Evolutionary conservation across 1,140 invertebrate species (phyloP).

Genomic region (Brachionus asplanchnoidis): DNA sequence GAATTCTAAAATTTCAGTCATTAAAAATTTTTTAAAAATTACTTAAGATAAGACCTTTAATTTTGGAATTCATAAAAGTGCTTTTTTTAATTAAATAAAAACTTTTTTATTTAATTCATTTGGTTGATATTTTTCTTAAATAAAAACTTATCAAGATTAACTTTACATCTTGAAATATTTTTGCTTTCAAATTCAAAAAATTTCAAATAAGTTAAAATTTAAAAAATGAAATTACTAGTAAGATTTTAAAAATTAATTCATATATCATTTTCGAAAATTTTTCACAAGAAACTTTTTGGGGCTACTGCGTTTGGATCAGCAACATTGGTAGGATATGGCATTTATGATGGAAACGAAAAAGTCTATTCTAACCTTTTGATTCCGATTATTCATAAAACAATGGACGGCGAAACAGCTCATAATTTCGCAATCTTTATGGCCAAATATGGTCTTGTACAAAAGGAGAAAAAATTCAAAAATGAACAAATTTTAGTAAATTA

Average conservation of each 20-base stretch:
- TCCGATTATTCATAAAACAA: conserved; percentile 64
- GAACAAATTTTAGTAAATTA: conserved; percentile 64
- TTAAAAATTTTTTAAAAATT: too few relatives aligned
- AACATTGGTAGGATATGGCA: neutral
- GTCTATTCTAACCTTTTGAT: conserved; percentile 70
- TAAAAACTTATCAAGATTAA: neutral
- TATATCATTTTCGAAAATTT: neutral
- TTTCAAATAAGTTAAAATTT: neutral
- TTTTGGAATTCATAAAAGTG: too few relatives aligned
- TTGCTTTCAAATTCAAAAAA: neutral
- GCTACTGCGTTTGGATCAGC: neutral
- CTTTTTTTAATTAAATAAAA: too few relatives aligned
- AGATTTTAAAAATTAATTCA: neutral
- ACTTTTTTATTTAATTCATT: too few relatives aligned
- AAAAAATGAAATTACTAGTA: neutral
- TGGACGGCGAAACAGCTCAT: conserved; percentile 73
- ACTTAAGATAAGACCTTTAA: too few relatives aligned
- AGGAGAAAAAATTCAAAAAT: conserved; percentile 43
- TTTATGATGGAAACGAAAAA: conserved; percentile 63
- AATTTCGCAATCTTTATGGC: conserved; percentile 67
- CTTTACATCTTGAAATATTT: neutral
- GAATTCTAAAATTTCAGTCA: too few relatives aligned
- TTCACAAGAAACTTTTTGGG: neutral
- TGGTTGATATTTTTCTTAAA: too few relatives aligned
- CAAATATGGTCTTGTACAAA: conserved; percentile 70